Evolutionary conservation across 2,113 vertebrate species (phyloP), one percentile per base, ranked within the genome.

Genomic region (Micronisus gabar): DNA sequence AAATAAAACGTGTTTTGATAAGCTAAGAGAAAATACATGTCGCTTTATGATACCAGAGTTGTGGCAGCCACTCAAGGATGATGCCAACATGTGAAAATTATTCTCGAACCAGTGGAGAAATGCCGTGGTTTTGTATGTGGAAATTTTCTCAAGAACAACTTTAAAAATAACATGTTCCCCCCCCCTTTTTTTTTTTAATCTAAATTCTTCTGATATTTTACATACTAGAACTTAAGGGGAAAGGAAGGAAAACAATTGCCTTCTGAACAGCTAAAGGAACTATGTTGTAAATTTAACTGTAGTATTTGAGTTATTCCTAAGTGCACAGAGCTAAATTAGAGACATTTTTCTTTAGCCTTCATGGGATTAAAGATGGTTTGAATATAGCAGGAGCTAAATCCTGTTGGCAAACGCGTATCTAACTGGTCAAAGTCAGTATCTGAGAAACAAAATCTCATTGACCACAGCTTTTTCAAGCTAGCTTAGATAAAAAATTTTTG

Each of bases 1-100:
- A 40, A 97, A 96, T 95, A 97, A 97, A 96, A 92, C 53, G 85
- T 97, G 88, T 98, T 98, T 98, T 97, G 96, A 70, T 96, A 96
- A 96, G 92, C 79, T 88, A 47, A 96, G 96, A 96, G 75, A 95
- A 95, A 97, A 88, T 91, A 96, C 34, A 65, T 86, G 83, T 89
- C 6, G 61, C 92, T 96, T 92, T 91, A 74, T 93, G 88, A 91
- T 90, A 88, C 83, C 58, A 38, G 90, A 90, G 50, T 95, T 89
- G 85, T 86, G 90, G 90, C 79, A 93, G 52, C 78, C 32, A 18
- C 76, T 97, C 22, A 72, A 94, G 90, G 86, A 94, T 72, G 82
- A 63, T 96, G 94, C 84, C 86, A 96, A 78, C 45, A 73, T 81
- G 81, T 89, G 88, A 92, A 94, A 97, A 91, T 94, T 81, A 74